Evolutionary conservation across 2,888 invertebrate species (phyloP).

Genomic region (Cremastinae sp.): DNA sequence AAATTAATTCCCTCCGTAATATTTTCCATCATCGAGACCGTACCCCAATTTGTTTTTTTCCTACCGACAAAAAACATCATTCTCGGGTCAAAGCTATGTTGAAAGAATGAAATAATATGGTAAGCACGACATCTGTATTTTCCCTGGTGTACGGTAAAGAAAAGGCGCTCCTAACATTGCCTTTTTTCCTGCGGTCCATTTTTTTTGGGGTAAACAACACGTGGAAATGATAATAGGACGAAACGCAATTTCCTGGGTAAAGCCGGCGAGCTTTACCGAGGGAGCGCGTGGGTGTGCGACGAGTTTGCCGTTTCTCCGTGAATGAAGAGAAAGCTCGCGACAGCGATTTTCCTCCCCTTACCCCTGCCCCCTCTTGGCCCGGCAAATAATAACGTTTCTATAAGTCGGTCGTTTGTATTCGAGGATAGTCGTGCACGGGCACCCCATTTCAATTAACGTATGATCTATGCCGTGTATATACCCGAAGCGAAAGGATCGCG

Average conservation of each 20-base stretch:
- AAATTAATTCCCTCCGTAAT: conserved; percentile 1
- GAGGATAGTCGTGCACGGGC: conserved; percentile 74
- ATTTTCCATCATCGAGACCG: not conserved
- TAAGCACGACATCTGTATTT: conserved; percentile 49
- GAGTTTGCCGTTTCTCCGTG: conserved; percentile 19
- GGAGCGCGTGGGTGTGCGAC: conserved; percentile 31
- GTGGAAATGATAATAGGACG: conserved; percentile 69
- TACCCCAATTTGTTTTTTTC: not conserved
- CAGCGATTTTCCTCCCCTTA: conserved; percentile 7
- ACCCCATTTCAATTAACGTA: conserved; percentile 80
- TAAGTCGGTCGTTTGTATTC: conserved; percentile 80
- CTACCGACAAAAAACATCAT: not conserved
- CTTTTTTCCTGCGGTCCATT: conserved; percentile 22
- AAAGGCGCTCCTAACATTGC: conserved; percentile 26
- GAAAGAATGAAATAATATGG: conserved; percentile 43
- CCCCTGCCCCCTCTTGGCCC: conserved; percentile 37
- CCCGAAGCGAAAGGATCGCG: conserved; percentile 55
- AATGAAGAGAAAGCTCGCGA: conserved; percentile 28
- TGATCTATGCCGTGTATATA: conserved; percentile 79
- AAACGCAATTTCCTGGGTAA: conserved; percentile 75
- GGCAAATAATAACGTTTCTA: conserved; percentile 80
- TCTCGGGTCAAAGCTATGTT: conserved; percentile 12
- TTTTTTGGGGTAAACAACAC: conserved; percentile 57
- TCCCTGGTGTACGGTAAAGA: conserved; percentile 53
- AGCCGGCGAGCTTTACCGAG: conserved; percentile 63